Evolutionary conservation across 2,797 vertebrate species (phyloP).

Genomic region (Myiothlypis coronata): DNA sequence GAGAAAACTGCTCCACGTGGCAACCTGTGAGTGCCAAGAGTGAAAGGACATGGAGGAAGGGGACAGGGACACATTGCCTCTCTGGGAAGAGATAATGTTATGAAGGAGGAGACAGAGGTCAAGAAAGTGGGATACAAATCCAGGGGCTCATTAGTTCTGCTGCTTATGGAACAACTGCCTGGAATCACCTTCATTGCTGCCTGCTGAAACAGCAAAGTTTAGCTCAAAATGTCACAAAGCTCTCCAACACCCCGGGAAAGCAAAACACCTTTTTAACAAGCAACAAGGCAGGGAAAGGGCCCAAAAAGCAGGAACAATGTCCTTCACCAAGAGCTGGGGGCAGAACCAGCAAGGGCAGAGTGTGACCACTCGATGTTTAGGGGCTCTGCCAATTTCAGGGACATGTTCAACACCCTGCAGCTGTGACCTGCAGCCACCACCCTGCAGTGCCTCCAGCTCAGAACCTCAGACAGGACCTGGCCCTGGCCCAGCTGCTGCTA

Average conservation of each 20-base stretch:
- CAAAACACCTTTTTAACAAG: background rate
- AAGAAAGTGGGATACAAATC: background rate
- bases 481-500: background rate
- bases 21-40: background rate
- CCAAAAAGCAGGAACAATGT: background rate
- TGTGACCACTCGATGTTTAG: fast-evolving
- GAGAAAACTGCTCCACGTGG: background rate
- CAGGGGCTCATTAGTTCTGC: conserved; percentile 26
- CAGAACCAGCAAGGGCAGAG: background rate
- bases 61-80: background rate
- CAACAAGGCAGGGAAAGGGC: background rate
- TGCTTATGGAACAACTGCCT: background rate
- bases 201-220: conserved; percentile 48
- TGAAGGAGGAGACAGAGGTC: background rate
- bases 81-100: background rate
- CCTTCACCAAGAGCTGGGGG: background rate
- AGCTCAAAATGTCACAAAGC: conserved; percentile 4
- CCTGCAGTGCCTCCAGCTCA: background rate
- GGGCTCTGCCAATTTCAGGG: background rate
- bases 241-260: background rate
- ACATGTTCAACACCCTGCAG: background rate
- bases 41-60: background rate
- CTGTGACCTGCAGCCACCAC: background rate
- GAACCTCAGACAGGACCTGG: background rate
- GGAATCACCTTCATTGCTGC: background rate